Conservation (phyloP, 2,888 invertebrate genomes). For the Eupithecia subfuscata region DNA sequence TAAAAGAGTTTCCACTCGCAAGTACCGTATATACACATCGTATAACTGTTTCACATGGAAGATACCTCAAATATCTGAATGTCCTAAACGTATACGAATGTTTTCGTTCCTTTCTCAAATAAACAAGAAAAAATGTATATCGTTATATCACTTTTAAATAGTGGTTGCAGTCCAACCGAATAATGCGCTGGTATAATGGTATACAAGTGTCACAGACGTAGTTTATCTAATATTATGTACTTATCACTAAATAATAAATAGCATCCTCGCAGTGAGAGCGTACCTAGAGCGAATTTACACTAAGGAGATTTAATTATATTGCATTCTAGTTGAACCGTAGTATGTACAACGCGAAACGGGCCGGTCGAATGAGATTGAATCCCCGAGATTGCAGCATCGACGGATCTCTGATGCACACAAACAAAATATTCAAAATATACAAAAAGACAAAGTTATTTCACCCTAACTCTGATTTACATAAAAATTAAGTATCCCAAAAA, state of each 20-base stretch:
- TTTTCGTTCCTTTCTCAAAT: conserved; percentile 80
- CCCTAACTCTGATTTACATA: conserved; percentile 78
- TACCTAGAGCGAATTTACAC: conserved; percentile 80
- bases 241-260: conserved; percentile 84
- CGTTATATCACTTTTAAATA: conserved; percentile 73
- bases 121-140: conserved; percentile 74
- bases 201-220: conserved; percentile 81
- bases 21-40: conserved; percentile 81
- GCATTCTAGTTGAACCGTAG: conserved; percentile 72
- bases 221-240: conserved; percentile 73
- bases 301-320: conserved; percentile 79
- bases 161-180: conserved; percentile 71
- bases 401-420: conserved; percentile 67
- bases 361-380: conserved; percentile 73
- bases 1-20: conserved; percentile 79
- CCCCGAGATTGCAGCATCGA: conserved; percentile 79
- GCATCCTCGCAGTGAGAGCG: conserved; percentile 74
- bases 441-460: conserved; percentile 64
- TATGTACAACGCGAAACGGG: conserved; percentile 72
- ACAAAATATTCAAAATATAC: conserved; percentile 75
- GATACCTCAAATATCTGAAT: conserved; percentile 73
- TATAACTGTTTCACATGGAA: conserved; percentile 81
- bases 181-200: conserved; percentile 78
- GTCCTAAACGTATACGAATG: conserved; percentile 90
- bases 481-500: conserved; percentile 77